Conservation (phyloP, 2,797 vertebrate genomes). For the Muscicapa striata region DNA sequence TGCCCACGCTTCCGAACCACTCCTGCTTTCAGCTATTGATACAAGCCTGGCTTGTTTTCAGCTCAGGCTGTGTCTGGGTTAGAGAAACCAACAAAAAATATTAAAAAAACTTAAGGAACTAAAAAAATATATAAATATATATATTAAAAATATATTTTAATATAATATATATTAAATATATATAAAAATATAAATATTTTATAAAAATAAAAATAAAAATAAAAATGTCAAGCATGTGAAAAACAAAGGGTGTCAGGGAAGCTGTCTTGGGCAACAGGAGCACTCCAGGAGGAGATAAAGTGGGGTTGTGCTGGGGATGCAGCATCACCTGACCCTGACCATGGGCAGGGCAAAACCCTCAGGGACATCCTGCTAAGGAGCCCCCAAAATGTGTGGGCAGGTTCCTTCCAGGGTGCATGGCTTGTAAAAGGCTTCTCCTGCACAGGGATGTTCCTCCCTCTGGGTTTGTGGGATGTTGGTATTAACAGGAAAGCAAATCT, state of each 20-base stretch:
- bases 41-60: neutral
- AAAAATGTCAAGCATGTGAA: neutral
- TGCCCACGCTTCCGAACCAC: fast-evolving
- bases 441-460: neutral
- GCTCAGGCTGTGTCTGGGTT: neutral
- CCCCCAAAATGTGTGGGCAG: neutral
- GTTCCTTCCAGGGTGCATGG: neutral
- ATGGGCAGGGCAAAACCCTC: fast-evolving
- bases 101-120: too few relatives aligned
- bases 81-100: neutral
- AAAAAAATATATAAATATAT: too few relatives aligned
- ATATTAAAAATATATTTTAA: too few relatives aligned
- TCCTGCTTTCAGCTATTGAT: neutral
- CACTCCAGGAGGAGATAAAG: neutral
- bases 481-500: neutral
- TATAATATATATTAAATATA: too few relatives aligned
- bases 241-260: neutral
- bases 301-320: neutral
- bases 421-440: neutral
- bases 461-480: neutral
- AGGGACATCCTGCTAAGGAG: neutral
- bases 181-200: too few relatives aligned
- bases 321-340: fast-evolving
- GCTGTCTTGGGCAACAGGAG: neutral
- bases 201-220: too few relatives aligned